Evolutionary conservation across 2,888 invertebrate genomes (phyloP).

Genomic region (Lasioglossum pauxillum): DNA sequence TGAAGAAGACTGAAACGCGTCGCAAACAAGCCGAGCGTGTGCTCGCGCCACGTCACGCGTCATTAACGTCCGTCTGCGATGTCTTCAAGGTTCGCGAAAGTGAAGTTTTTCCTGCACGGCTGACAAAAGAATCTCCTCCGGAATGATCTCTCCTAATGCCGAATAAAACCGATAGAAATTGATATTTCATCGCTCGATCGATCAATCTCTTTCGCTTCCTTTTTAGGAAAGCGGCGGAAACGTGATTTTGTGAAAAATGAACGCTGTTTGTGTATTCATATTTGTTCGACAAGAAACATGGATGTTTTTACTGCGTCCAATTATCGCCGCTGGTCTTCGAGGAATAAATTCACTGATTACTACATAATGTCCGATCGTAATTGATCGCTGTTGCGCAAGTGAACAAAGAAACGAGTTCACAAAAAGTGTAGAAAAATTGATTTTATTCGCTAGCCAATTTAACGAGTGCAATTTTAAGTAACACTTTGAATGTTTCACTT

Average conservation of each 20-base stretch:
- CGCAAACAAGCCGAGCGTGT: conserved; percentile 45
- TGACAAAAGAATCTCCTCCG: neutral
- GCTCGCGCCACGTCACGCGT: conserved; percentile 43
- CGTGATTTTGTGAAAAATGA: neutral
- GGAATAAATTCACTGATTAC: neutral
- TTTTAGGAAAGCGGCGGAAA: neutral
- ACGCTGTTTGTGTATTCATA: neutral
- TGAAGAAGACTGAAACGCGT: conserved; percentile 2
- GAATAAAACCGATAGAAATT: conserved; percentile 34
- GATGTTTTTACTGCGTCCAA: neutral
- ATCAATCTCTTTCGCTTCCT: neutral
- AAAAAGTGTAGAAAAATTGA: neutral
- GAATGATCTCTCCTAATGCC: neutral
- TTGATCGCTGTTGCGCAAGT: neutral
- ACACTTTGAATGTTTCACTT: too few species aligned
- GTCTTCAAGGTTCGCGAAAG: conserved; percentile 47
- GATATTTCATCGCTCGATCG: neutral
- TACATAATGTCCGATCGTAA: neutral
- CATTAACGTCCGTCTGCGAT: conserved; percentile 54
- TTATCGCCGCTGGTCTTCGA: neutral
- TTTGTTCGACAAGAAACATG: neutral
- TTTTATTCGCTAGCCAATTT: neutral
- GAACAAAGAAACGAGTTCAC: neutral
- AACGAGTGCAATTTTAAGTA: neutral
- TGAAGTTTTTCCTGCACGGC: conserved; percentile 30